phyloP scores from a whole-genome alignment of 2,888 invertebrate species.

The Mellilla xanthometata region DNA sequence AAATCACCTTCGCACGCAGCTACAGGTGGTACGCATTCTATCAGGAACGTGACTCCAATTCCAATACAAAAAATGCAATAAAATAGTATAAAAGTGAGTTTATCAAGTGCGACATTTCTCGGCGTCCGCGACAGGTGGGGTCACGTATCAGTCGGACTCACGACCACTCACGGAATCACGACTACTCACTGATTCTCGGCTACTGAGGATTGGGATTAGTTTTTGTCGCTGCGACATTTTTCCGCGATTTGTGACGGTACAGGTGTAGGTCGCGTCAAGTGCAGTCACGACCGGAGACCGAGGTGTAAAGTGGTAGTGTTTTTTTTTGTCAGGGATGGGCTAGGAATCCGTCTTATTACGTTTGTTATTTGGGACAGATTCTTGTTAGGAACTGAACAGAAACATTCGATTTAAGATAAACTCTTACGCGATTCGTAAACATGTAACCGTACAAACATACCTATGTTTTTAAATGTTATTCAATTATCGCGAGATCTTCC shows the following conservation, averaged over 20 bases:
- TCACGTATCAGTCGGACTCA: slow-evolving; percentile 44
- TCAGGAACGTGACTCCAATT: slow-evolving; percentile 21
- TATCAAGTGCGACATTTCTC: slow-evolving; percentile 43
- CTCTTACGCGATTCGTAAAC: too few relatives aligned
- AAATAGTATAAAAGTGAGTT: slow-evolving; percentile 15
- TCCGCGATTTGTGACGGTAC: slow-evolving; percentile 61
- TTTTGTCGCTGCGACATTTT: slow-evolving; percentile 52
- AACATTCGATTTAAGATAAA: too few relatives aligned
- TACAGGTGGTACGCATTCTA: slow-evolving; percentile 17
- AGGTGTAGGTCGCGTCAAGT: slow-evolving; percentile 66
- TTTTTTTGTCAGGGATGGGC: slow-evolving; percentile 14
- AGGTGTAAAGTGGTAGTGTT: slow-evolving; percentile 10
- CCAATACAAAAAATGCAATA: slow-evolving; percentile 14
- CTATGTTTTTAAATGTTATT: too few relatives aligned
- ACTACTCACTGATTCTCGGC: slow-evolving; percentile 14
- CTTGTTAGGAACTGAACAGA: too few relatives aligned
- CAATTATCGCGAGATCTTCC: background rate
- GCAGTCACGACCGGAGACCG: slow-evolving; percentile 46
- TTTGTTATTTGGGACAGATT: too few relatives aligned
- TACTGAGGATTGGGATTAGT: slow-evolving; percentile 2
- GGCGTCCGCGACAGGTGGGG: slow-evolving; percentile 46
- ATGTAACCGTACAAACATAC: background rate
- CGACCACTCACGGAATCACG: slow-evolving; percentile 39
- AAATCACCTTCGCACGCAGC: slow-evolving; percentile 15
- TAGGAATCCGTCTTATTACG: background rate